Percentiles rank a stretch among this genome's conserved stretches.
Conservation (phyloP, 1,140 invertebrate species). For the Neelides sp. region DNA sequence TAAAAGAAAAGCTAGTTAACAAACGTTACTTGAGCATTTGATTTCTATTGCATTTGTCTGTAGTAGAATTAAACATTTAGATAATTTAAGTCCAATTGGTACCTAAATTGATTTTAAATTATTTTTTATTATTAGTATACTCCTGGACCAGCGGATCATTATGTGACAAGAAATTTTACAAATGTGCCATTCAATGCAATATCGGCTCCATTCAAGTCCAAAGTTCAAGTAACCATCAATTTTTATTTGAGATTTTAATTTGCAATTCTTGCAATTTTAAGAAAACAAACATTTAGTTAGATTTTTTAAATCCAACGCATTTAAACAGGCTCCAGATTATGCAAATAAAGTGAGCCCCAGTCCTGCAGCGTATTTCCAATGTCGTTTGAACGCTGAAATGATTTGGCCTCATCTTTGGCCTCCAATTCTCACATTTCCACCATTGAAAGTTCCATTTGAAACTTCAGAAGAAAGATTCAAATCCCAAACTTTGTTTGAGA, state of each 20-base stretch:
- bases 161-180: conserved; percentile 14
- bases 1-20: neutral
- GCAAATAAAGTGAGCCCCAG: neutral
- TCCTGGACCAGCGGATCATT: conserved; percentile 10
- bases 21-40: no score
- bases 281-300: neutral
- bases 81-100: neutral
- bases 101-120: neutral
- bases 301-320: neutral
- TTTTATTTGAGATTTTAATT: neutral
- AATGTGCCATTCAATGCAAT: conserved; percentile 14
- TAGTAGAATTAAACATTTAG: neutral
- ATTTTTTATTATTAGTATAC: neutral
- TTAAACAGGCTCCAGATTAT: neutral
- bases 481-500: neutral
- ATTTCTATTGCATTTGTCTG: no score
- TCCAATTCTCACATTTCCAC: conserved; percentile 2
- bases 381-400: no score
- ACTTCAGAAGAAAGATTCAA: conserved; percentile 10
- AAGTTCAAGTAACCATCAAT: conserved; percentile 10
- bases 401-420: conserved; percentile 3
- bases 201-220: conserved; percentile 27
- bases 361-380: conserved; percentile 12
- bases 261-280: neutral
- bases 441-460: conserved; percentile 7